Percentiles rank a stretch among this genome's conserved stretches.
These are phyloP conservation scores for Urophycis tenuis DNA, from an alignment of 2,797 vertebrate genomes.

Conservation along the genomic window DNA sequence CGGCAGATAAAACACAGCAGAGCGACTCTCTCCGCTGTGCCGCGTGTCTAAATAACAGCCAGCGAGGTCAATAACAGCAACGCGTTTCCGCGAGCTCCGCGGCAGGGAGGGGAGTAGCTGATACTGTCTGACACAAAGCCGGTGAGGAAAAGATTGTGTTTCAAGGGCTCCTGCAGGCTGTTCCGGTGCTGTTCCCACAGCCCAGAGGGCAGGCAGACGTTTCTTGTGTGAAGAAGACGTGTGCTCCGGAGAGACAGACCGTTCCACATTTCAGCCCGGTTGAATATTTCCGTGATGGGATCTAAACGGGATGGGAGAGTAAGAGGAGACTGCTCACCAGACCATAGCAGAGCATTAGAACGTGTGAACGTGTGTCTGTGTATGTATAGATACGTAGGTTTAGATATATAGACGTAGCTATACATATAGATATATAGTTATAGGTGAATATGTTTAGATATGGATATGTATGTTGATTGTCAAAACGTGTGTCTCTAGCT, in stretches of 20 bases:
- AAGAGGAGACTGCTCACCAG: not conserved
- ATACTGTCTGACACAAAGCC: conserved; percentile 50
- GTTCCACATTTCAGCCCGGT: not conserved
- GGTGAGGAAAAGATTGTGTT: conserved; percentile 65
- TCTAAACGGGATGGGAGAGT: not conserved
- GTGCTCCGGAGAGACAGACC: not conserved
- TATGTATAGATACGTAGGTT: not conserved
- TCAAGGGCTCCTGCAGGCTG: conserved; percentile 62
- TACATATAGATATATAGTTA: too few species aligned
- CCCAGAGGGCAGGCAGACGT: conserved; percentile 42
- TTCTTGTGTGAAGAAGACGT: conserved; percentile 40
- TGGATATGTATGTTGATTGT: conserved; percentile 39
- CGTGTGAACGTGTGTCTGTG: not conserved
- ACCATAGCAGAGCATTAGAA: not conserved
- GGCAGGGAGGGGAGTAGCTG: conserved; percentile 57
- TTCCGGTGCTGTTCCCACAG: conserved; percentile 40
- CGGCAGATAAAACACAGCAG: conserved; percentile 10
- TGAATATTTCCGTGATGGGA: not conserved
- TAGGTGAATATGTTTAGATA: not conserved
- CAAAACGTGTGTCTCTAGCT: conserved; percentile 40
- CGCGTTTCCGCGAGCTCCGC: conserved; percentile 47
- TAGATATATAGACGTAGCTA: too few species aligned
- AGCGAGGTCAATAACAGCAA: conserved; percentile 44
- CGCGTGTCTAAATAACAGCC: conserved; percentile 38
- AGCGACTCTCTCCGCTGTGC: conserved; percentile 14